phyloP scores from a whole-genome alignment of 2,113 vertebrate species.

The Ellobius talpinus region DNA sequence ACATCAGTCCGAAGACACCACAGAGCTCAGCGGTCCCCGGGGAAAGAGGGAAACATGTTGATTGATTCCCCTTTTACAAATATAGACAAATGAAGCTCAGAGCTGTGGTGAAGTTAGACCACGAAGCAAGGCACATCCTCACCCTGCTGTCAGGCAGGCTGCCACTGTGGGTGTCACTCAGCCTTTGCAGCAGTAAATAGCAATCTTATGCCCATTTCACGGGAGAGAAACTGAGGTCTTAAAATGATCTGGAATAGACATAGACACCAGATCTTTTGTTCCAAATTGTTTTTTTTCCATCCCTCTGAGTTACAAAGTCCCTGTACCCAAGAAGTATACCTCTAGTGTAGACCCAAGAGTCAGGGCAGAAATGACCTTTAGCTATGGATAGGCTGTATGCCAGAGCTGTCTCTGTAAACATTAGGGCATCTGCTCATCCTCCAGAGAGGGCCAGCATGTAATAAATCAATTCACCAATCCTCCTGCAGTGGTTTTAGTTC shows the following conservation, averaged over 20 bases:
- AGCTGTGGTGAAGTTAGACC: background rate
- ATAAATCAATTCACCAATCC: background rate
- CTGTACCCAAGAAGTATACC: background rate
- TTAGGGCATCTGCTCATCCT: background rate
- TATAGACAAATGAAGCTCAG: background rate
- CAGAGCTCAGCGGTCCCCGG: background rate
- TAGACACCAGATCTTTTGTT: background rate
- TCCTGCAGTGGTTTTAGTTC: background rate
- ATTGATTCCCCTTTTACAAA: background rate
- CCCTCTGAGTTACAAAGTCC: too few species aligned
- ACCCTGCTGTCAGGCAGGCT: background rate
- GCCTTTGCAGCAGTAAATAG: background rate
- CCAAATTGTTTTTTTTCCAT: background rate
- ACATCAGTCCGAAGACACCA: background rate
- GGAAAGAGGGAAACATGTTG: background rate
- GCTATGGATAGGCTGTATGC: background rate
- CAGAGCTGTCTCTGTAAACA: background rate
- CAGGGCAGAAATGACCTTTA: background rate
- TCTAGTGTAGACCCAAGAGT: background rate
- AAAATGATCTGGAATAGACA: background rate
- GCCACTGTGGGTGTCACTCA: background rate
- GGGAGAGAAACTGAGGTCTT: conserved; percentile 12
- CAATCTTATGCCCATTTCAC: conserved; percentile 16
- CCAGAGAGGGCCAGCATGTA: background rate
- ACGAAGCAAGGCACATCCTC: background rate